Conservation (phyloP, 2,113 vertebrate species). For the Triplophysa rosa region DNA sequence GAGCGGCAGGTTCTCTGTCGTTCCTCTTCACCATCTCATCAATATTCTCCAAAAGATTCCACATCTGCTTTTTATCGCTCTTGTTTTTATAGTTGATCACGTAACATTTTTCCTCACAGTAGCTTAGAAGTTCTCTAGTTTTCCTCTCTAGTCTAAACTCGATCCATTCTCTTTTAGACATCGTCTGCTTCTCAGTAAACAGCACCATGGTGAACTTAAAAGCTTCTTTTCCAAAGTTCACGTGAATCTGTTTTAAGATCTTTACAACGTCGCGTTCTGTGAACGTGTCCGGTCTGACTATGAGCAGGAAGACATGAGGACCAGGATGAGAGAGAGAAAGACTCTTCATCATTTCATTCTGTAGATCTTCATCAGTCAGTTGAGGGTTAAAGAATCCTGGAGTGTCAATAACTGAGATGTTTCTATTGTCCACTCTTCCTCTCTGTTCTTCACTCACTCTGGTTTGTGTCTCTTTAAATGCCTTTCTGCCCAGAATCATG, state of each 20-base stretch:
- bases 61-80: slow-evolving; percentile 29
- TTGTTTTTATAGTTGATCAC: slow-evolving; percentile 16
- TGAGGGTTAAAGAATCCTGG: slow-evolving; percentile 54
- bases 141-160: neutral
- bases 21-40: slow-evolving; percentile 24
- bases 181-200: slow-evolving; percentile 48
- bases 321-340: slow-evolving; percentile 26
- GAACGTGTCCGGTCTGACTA: slow-evolving; percentile 20
- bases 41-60: slow-evolving; percentile 37
- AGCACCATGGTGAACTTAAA: slow-evolving; percentile 47
- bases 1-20: slow-evolving; percentile 1
- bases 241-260: neutral
- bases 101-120: slow-evolving; percentile 20
- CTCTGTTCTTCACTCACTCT: neutral
- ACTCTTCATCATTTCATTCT: slow-evolving; percentile 59
- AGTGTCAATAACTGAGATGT: slow-evolving; percentile 57
- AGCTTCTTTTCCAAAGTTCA: slow-evolving; percentile 32
- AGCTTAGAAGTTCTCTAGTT: neutral
- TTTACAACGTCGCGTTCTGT: neutral
- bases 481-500: slow-evolving; percentile 13
- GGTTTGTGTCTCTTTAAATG: neutral
- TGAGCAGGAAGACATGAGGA: slow-evolving; percentile 52
- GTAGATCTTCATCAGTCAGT: slow-evolving; percentile 52
- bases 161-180: neutral
- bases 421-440: neutral